These are phyloP conservation scores for Microvelia longipes DNA, from an alignment of 1,140 invertebrate species.

Conservation along the genomic window DNA sequence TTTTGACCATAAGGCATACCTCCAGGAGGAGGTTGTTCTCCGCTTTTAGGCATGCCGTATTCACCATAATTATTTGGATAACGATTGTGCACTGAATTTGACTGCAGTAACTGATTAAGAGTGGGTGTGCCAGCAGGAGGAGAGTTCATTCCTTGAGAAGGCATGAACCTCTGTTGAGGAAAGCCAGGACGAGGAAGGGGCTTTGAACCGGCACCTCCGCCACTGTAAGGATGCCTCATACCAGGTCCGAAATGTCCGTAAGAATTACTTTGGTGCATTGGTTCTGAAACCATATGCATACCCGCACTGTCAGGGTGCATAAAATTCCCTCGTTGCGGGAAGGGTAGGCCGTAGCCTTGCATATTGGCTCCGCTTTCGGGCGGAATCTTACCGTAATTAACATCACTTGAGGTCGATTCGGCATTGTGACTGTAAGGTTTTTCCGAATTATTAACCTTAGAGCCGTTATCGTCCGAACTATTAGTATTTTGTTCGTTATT, in stretches of 20 bases:
- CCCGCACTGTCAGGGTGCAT: constrained; percentile 16
- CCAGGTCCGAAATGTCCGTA: constrained; percentile 19
- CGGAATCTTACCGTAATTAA: constrained; percentile 22
- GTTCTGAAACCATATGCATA: constrained; percentile 14
- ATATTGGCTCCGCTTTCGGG: constrained; percentile 24
- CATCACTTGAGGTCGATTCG: constrained; percentile 24
- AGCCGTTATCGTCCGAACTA: constrained; percentile 29
- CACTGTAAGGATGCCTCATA: constrained; percentile 25
- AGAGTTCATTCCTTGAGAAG: constrained; percentile 38
- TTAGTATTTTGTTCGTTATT: constrained; percentile 27
- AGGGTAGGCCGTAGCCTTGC: constrained; percentile 21
- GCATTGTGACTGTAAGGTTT: constrained; percentile 30
- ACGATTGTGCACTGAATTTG: constrained; percentile 44
- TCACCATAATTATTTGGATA: constrained; percentile 36
- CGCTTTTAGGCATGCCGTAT: constrained; percentile 30
- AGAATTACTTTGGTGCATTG: constrained; percentile 16
- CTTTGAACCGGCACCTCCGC: constrained; percentile 23
- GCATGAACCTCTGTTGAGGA: constrained; percentile 36
- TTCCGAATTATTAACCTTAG: constrained; percentile 26
- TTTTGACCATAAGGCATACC: constrained; percentile 18
- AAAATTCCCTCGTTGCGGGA: constrained; percentile 16
- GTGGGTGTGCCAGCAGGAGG: constrained; percentile 76
- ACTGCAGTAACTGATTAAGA: constrained; percentile 73
- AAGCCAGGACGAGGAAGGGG: constrained; percentile 24
- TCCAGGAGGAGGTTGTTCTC: constrained; percentile 18